Base-by-base conservation (phyloP, 2,113 vertebrate genomes). In the Daphoenositta chrysoptera region DNA sequence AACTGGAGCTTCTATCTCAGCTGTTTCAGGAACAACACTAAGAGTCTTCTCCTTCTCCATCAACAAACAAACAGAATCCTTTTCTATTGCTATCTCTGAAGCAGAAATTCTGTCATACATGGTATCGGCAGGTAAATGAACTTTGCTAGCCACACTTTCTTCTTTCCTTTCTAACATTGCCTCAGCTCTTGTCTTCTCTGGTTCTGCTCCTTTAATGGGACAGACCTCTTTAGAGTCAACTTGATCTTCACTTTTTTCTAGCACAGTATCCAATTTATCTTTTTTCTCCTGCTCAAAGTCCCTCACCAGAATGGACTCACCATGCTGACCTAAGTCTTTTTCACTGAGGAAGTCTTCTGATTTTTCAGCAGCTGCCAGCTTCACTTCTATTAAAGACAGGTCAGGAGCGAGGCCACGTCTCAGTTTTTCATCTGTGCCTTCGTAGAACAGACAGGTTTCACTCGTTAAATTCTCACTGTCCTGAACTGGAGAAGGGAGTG, bases 401-500 rank as follows among this genome's bases (percentile, higher is more conserved):
- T 98, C 98, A 0, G 98, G 97, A 47, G 97, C 93, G 9, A 98
- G 50, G 65, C 98, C 97, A 39, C 97, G 97, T 68, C 97, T 97
- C 39, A 95, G 91, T 94, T 98, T 98, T 65, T 98, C 97, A 60
- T 97, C 98, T n/a, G 95, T 61, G 58, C 97, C 96, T 97, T 98
- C 98, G 0, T 98, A 98, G 95, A 98, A 98, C 16, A 97, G 97
- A 27, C 98, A 98, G 80, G 97, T 97, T 66, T 98, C 98, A 8
- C 98, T 97, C 0, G 94, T 90, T 73, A 98, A 80, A 93, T 97
- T 98, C 85, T 98, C 98, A 93, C 97, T 98, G 95, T 98, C 98
- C 90, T 98, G 98, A 56, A 99, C 99, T 75, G 99, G 99, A 37
- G 99, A 99, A 15, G 99, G 99, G 84, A 99, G 98, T 8, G 99